Evolutionary conservation across 2,113 vertebrate genomes (phyloP).

Genomic region (Phocoena phocoena): DNA sequence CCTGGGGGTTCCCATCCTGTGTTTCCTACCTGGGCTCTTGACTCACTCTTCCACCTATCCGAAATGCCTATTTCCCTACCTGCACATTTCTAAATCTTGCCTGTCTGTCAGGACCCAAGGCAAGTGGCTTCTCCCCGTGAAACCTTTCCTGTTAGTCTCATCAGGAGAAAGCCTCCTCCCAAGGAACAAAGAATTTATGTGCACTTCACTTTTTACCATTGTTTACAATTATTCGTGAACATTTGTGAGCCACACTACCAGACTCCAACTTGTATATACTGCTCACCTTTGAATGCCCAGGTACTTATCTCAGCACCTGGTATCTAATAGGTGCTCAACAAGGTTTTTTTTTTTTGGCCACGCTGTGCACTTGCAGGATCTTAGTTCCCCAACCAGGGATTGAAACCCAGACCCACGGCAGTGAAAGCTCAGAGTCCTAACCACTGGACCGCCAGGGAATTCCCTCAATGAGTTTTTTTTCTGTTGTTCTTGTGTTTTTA

Average conservation of each 20-base stretch:
- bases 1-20: neutral
- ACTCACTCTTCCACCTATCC: neutral
- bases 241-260: neutral
- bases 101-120: neutral
- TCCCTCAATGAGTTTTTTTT: neutral
- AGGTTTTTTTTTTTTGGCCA: neutral
- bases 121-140: neutral
- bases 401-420: neutral
- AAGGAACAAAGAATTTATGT: neutral
- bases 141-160: neutral
- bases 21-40: neutral
- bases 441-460: neutral
- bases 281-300: neutral
- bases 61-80: neutral
- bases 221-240: neutral
- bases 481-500: neutral
- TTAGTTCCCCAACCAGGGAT: fast-evolving
- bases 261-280: neutral
- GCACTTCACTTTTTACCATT: neutral
- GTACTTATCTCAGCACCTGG: neutral
- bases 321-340: neutral
- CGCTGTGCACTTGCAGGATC: neutral
- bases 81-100: neutral
- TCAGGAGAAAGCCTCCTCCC: neutral
- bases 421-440: neutral